phyloP scores from a whole-genome alignment of 2,113 vertebrate genomes.

The Caranx ignobilis region DNA sequence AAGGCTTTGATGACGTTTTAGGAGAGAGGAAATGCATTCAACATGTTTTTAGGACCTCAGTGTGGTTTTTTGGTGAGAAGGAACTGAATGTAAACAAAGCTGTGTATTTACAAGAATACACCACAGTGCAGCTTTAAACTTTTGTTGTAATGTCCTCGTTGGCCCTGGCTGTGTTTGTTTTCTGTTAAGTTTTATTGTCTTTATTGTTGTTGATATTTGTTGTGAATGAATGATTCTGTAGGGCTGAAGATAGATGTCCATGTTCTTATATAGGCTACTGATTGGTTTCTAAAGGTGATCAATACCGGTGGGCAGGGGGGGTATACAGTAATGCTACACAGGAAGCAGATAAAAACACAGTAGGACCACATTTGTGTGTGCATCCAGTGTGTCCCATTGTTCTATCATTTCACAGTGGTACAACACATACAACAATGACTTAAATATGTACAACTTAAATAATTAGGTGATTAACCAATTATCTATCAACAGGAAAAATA shows the following conservation, averaged over 20 bases:
- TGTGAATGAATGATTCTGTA: neutral
- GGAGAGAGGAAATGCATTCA: neutral
- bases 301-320: no score
- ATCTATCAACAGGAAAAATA: neutral
- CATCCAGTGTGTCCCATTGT: no score
- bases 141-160: neutral
- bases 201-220: neutral
- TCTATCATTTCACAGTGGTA: no score
- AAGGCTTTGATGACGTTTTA: neutral
- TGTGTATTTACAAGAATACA: neutral
- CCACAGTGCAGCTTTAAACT: neutral
- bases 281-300: no score
- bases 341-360: no score
- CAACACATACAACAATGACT: neutral
- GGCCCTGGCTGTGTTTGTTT: neutral
- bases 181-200: neutral
- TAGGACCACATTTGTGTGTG: no score
- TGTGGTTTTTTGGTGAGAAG: neutral
- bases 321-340: no score
- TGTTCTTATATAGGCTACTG: no score
- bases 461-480: neutral
- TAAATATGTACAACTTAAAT: neutral
- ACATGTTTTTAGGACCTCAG: no score
- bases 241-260: neutral
- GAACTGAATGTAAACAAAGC: conserved; percentile 1